A percentile compares a stretch with the other conserved stretches of the same genome.
These are phyloP conservation scores for Petrocephalus zakoni DNA, from an alignment of 2,113 vertebrate genomes.

Conservation along the genomic window DNA sequence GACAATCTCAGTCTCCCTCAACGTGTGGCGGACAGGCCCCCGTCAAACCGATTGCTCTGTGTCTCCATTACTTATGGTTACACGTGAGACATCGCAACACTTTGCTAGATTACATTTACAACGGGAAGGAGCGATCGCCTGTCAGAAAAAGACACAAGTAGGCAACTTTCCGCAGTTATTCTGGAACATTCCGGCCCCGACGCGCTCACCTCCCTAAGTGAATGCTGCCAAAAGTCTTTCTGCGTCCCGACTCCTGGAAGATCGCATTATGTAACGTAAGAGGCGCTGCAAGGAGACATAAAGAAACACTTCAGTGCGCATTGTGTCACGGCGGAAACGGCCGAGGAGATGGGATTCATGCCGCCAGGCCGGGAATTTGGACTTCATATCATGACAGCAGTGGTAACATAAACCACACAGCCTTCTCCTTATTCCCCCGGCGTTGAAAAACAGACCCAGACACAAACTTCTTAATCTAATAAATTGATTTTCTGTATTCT, in stretches of 20 bases:
- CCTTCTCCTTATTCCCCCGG: not conserved
- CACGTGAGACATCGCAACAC: not conserved
- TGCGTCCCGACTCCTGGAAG: slow-evolving; percentile 11
- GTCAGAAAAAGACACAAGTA: not conserved
- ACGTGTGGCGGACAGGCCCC: not conserved
- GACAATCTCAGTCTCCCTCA: not conserved
- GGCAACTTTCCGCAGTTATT: slow-evolving; percentile 1
- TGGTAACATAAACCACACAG: slow-evolving; percentile 47
- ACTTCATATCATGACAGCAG: slow-evolving; percentile 58
- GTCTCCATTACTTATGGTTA: not conserved
- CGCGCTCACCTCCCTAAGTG: not conserved
- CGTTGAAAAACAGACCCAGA: slow-evolving; percentile 54
- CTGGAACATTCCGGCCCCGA: not conserved
- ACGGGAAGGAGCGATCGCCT: not conserved
- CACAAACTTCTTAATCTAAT: slow-evolving; percentile 66
- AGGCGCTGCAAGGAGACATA: slow-evolving; percentile 46
- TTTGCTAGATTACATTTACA: not conserved
- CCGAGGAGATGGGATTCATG: slow-evolving; percentile 61
- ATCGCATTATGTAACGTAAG: not conserved
- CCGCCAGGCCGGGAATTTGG: slow-evolving; percentile 59
- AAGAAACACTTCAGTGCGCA: slow-evolving; percentile 35
- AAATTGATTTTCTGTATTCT: slow-evolving; percentile 72
- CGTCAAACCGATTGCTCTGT: not conserved
- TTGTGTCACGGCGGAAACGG: slow-evolving; percentile 29
- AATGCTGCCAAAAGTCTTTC: slow-evolving; percentile 9